These are phyloP conservation scores for Malurus elegans DNA, from an alignment of 2,113 vertebrate species.

Conservation along the genomic window DNA sequence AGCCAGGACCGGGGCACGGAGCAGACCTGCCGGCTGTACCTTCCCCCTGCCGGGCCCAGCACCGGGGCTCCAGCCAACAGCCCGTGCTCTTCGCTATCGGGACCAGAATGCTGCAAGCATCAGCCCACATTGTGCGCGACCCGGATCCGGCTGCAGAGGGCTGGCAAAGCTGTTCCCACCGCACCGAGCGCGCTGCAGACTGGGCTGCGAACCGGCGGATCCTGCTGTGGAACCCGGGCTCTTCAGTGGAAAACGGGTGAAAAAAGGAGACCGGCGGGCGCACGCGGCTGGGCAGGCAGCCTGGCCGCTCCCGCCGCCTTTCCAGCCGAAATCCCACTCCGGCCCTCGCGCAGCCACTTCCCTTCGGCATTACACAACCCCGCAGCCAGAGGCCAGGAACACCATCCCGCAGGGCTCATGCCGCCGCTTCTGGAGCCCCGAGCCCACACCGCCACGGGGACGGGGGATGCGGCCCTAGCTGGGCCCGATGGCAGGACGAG, in stretches of 20 bases:
- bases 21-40: neutral
- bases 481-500: neutral
- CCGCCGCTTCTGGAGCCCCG: neutral
- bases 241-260: neutral
- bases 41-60: neutral
- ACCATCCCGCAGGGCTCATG: neutral
- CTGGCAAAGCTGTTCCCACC: neutral
- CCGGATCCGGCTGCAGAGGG: neutral
- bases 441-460: neutral
- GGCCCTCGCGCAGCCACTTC: neutral
- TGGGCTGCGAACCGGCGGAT: neutral
- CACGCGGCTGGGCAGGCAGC: neutral
- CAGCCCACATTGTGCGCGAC: neutral
- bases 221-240: neutral
- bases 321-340: neutral
- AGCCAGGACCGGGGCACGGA: neutral
- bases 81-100: neutral
- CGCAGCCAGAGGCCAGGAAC: neutral
- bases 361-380: neutral
- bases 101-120: neutral
- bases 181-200: neutral
- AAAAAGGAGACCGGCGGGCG: neutral
- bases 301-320: neutral
- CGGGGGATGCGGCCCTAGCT: neutral
- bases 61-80: neutral